Conservation (phyloP, 1,140 invertebrate genomes). For the Microplitis mediator region DNA sequence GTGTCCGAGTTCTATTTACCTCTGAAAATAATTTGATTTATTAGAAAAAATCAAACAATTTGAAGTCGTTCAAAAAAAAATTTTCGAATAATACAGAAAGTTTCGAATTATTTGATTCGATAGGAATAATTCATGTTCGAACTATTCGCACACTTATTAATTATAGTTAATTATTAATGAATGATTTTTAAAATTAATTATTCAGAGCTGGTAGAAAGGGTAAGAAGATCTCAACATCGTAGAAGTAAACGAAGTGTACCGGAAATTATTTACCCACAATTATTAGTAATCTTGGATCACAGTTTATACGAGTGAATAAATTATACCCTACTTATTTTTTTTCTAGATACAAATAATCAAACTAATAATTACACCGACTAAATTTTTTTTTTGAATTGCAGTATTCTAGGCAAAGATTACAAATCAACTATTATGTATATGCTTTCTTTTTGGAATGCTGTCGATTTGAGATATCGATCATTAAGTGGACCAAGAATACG, state of each 20-base stretch:
- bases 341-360: background rate
- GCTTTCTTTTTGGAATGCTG: conserved; percentile 43
- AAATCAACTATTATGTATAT: conserved; percentile 37
- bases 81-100: too few relatives aligned
- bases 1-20: too few relatives aligned
- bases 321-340: background rate
- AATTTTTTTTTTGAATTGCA: conserved; percentile 10
- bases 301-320: conserved; percentile 40
- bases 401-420: conserved; percentile 26
- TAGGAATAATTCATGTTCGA: conserved; percentile 6
- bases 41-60: too few relatives aligned
- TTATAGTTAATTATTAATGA: background rate
- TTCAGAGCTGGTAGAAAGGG: conserved; percentile 30
- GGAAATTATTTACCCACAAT: conserved; percentile 43
- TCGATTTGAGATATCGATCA: conserved; percentile 43
- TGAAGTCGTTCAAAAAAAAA: background rate
- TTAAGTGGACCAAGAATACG: conserved; percentile 40
- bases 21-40: too few relatives aligned
- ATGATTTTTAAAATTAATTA: conserved; percentile 4
- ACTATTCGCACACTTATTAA: background rate
- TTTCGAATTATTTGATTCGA: background rate
- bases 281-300: conserved; percentile 45
- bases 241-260: conserved; percentile 22
- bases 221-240: conserved; percentile 8
- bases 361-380: background rate